Evolutionary conservation across 2,888 invertebrate genomes (phyloP).

Genomic region (Eupithecia pulchellata): DNA sequence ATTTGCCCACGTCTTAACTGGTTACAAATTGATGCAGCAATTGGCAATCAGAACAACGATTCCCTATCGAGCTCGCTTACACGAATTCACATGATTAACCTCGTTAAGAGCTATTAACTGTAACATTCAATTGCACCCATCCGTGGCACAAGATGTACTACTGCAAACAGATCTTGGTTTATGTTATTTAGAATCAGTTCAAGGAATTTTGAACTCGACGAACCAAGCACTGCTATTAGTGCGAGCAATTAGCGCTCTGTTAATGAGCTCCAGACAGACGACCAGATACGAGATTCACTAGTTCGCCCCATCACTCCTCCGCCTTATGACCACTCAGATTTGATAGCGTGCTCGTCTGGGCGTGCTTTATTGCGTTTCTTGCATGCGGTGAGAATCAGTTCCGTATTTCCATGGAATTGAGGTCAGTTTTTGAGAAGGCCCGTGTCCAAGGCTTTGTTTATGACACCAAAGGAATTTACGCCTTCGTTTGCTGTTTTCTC

Average conservation of each 20-base stretch:
- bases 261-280: slow-evolving; percentile 77
- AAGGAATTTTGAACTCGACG: slow-evolving; percentile 75
- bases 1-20: not conserved
- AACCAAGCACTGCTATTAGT: slow-evolving; percentile 75
- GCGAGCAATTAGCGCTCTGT: slow-evolving; percentile 78
- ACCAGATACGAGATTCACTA: slow-evolving; percentile 56
- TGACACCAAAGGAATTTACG: slow-evolving; percentile 33
- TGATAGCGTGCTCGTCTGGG: slow-evolving; percentile 60
- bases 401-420: slow-evolving; percentile 64
- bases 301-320: slow-evolving; percentile 44
- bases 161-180: slow-evolving; percentile 55
- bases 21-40: slow-evolving; percentile 13
- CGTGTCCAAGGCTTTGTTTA: slow-evolving; percentile 26
- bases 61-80: slow-evolving; percentile 6
- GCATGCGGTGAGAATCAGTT: slow-evolving; percentile 57
- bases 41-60: slow-evolving; percentile 8
- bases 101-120: slow-evolving; percentile 37
- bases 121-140: slow-evolving; percentile 37
- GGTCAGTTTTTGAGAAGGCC: slow-evolving; percentile 57
- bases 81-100: slow-evolving; percentile 40
- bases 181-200: slow-evolving; percentile 74
- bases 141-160: slow-evolving; percentile 34
- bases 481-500: not conserved
- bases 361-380: slow-evolving; percentile 60
- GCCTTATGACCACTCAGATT: slow-evolving; percentile 59